Evolutionary conservation across 2,797 vertebrate species (phyloP).

Genomic region (Peromyscus aztecus): DNA sequence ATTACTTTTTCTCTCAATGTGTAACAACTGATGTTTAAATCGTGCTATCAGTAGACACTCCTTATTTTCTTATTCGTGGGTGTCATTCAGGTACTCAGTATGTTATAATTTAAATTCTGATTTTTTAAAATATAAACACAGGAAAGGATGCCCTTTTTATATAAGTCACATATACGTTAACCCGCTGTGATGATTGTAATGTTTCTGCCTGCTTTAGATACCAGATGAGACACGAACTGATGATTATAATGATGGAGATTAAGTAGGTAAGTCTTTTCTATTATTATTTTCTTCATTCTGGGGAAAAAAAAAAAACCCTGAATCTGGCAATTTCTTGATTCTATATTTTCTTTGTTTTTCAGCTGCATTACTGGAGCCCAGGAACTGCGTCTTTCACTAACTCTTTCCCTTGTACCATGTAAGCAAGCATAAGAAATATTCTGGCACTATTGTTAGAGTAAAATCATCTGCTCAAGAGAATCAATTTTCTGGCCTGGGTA

Average conservation of each 20-base stretch:
- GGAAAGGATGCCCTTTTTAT: not conserved
- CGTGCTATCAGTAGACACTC: not conserved
- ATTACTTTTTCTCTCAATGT: conserved; percentile 64
- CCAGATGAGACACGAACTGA: conserved; percentile 23
- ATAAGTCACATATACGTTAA: not conserved
- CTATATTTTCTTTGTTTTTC: not conserved
- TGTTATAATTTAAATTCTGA: conserved; percentile 45
- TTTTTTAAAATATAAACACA: conserved; percentile 14
- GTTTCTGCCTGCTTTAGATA: not conserved
- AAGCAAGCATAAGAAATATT: not conserved
- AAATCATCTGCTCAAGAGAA: not conserved
- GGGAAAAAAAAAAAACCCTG: not conserved
- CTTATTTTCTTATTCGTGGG: conserved; percentile 5
- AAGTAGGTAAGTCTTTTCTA: not conserved
- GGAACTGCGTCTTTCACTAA: not conserved
- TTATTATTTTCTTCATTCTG: conserved; percentile 22
- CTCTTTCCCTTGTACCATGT: not conserved
- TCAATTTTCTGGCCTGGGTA: not conserved
- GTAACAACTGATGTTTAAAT: conserved; percentile 60
- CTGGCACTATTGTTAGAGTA: not conserved
- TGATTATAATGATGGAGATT: conserved; percentile 22
- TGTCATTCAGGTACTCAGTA: not conserved
- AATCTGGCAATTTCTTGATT: conserved; percentile 1
- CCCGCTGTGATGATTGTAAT: not conserved
- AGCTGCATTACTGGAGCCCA: not conserved